Conservation (phyloP, 2,888 invertebrate species). For the Tridacna gigas region DNA sequence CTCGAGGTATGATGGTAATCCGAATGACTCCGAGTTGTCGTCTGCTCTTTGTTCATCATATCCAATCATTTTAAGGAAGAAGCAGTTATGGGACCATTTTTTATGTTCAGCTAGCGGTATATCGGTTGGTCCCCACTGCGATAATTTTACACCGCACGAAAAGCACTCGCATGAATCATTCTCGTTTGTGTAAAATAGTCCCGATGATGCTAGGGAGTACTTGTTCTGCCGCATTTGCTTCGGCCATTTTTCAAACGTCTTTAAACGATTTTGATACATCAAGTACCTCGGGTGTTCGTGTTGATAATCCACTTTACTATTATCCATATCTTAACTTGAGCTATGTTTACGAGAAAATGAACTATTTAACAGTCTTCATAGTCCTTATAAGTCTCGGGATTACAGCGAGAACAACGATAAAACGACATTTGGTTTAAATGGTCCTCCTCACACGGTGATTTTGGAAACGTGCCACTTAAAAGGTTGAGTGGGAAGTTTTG, state of each 20-base stretch:
- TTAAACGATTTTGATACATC: constrained; percentile 2
- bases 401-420: not conserved
- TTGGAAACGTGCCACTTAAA: constrained; percentile 3
- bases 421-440: constrained; percentile 8
- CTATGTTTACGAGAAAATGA: not conserved
- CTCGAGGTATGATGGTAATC: not conserved
- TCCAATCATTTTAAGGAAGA: constrained; percentile 27
- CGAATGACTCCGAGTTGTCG: not conserved
- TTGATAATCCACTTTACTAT: not conserved
- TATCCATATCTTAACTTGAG: not conserved
- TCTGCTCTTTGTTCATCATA: not conserved
- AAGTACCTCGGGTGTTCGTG: not conserved
- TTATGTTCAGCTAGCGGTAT: constrained; percentile 7
- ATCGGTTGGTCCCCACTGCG: not conserved
- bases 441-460: not conserved
- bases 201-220: not conserved
- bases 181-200: constrained; percentile 12
- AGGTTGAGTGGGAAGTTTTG: not conserved
- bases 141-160: constrained; percentile 22
- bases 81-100: constrained; percentile 3
- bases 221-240: constrained; percentile 5
- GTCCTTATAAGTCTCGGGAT: constrained; percentile 16
- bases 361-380: not conserved
- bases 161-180: constrained; percentile 24
- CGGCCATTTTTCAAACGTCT: constrained; percentile 16